Evolutionary conservation across 1,140 invertebrate species (phyloP).

Genomic region (Leucophenga varia): DNA sequence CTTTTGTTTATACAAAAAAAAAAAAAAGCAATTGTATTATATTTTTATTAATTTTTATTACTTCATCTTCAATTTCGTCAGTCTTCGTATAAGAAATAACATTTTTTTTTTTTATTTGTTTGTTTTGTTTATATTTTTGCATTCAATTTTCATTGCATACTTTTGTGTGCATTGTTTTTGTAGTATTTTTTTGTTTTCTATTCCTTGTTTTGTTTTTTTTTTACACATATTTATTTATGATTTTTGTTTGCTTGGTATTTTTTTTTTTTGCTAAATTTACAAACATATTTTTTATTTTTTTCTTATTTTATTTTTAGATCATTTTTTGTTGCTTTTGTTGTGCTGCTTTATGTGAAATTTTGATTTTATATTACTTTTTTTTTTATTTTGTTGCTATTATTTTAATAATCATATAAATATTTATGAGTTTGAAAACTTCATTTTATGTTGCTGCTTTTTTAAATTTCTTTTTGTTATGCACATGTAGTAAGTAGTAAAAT

Average conservation of each 20-base stretch:
- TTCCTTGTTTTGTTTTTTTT: neutral
- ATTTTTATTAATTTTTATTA: slow-evolving; percentile 39
- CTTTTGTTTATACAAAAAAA: no score
- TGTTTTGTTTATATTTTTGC: slow-evolving; percentile 25
- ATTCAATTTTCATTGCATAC: no score
- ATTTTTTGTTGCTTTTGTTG: no score
- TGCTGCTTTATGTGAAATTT: no score
- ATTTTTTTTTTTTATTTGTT: slow-evolving; percentile 34
- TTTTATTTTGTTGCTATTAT: neutral
- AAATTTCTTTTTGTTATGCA: no score
- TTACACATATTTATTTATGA: no score
- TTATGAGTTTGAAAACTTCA: no score
- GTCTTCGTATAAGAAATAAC: slow-evolving; percentile 57
- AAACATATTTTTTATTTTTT: neutral
- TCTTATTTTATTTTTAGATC: neutral
- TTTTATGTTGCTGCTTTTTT: no score
- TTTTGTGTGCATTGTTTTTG: slow-evolving; percentile 17
- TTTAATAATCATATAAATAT: neutral
- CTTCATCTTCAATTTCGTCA: slow-evolving; percentile 48
- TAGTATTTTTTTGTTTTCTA: slow-evolving; percentile 13
- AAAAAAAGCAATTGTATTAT: slow-evolving; percentile 7
- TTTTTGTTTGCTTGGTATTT: neutral
- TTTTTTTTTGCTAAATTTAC: neutral
- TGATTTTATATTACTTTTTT: neutral
- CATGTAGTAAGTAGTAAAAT: no score